Base-by-base conservation (phyloP, 2,113 vertebrate genomes). In the Marmota flaviventris region DNA sequence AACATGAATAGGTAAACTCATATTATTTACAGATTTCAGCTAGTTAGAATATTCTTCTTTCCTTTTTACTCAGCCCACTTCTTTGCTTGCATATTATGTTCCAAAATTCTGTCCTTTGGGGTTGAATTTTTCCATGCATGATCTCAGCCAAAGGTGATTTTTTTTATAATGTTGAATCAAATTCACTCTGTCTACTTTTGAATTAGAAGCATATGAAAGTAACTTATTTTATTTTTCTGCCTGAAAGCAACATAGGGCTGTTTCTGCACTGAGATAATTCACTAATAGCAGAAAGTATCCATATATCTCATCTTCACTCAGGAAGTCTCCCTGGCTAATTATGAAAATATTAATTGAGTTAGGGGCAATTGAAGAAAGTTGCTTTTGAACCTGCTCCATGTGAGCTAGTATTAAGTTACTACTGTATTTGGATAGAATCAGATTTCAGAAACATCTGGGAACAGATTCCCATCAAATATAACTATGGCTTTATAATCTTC, bases 321-420 rank as follows among this genome's bases (percentile, higher is more conserved):
- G 97, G 97, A 97, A 98, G 97, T 98, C 95, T 97, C 94, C 94
- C 95, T 97, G 96, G 96, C 88, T 97, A 97, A 98, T 98, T 98
- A 98, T 96, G 94, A 97, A 98, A 97, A 97, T 98, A 98, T 97
- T 98, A 98, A 98, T 97, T 98, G 97, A 98, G 87, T 98, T 98
- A 98, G 73, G 85, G 75, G 95, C 96, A 98, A 97, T 79, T 95
- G 97, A 89, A 92, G 95, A 95, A 97, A 92, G 88, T 96, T 95
- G 87, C 96, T 97, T 97, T 97, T 97, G 95, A 98, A 97, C 78
- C 95, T 97, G 94, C 79, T 97, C 67, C 73, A 45, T 93, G 88
- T 75, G 93, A 96, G 85, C 78, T 83, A 42, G 95, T 98, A 98
- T 98, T 98, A 94, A 96, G 63, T 98, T 98, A 97, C 97, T 97